Evolutionary conservation across 2,888 invertebrate species (phyloP).

Genomic region (Diplolepis rosae): DNA sequence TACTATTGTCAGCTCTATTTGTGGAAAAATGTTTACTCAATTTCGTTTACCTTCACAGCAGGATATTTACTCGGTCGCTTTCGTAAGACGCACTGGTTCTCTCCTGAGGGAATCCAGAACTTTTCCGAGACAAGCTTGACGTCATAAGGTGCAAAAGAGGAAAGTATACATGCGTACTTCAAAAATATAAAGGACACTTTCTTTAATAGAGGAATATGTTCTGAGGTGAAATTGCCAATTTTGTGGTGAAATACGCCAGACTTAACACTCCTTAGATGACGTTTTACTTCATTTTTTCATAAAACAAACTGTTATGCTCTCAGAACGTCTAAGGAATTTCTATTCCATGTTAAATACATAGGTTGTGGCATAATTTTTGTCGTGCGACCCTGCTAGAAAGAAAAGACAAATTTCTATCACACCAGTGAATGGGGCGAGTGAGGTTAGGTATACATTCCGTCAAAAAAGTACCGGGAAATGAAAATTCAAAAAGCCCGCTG

Average conservation of each 20-base stretch:
- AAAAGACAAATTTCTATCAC: too few relatives aligned
- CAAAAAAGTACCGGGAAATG: too few relatives aligned
- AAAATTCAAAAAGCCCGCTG: too few relatives aligned
- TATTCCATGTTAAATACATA: too few relatives aligned
- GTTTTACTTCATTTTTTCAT: neutral
- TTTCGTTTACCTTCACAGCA: constrained; percentile 65
- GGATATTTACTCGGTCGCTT: constrained; percentile 66
- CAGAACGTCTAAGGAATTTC: neutral
- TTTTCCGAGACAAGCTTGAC: constrained; percentile 9
- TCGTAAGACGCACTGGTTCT: constrained; percentile 46
- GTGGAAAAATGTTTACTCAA: constrained; percentile 72
- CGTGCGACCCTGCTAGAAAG: too few relatives aligned
- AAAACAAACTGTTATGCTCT: neutral
- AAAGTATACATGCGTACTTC: neutral
- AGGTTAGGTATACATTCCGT: too few relatives aligned
- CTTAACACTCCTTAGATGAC: neutral
- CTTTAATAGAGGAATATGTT: neutral
- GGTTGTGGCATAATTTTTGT: too few relatives aligned
- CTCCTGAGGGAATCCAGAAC: constrained; percentile 4
- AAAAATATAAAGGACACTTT: neutral
- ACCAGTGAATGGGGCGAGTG: too few relatives aligned
- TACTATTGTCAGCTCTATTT: constrained; percentile 68
- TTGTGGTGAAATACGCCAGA: neutral
- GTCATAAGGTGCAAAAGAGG: constrained; percentile 6
- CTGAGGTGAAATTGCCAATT: constrained; percentile 3